Base-by-base conservation (phyloP, 2,113 vertebrate species). In the Leucoraja erinaceus region DNA sequence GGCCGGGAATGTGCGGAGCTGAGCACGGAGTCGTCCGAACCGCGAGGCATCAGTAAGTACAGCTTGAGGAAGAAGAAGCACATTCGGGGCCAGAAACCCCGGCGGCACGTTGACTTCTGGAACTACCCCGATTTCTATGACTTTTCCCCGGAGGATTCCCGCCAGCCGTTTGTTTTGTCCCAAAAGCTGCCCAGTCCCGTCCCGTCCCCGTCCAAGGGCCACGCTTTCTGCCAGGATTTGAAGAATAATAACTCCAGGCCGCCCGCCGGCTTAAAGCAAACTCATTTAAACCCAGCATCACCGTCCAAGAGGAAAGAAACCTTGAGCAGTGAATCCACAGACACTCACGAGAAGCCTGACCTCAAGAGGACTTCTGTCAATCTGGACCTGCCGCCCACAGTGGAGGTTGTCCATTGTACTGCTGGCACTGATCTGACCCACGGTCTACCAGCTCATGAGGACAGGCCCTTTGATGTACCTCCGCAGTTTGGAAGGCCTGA, bases 111-210 rank as follows among this genome's bases (percentile, higher is more conserved):
- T 10, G 88, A 91, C 61, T 91, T 91, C 10, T 91, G 88, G 88
- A 91, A 91, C 88, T 91, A 91, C 66, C 88, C 88, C 25, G 88
- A 91, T 47, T 91, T 91, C 25, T 91, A 91, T 47, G 88, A 91
- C 66, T 47, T 91, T 47, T 91, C 88, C 10, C 88, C 88, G 0
- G 88, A 91, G 14, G 88, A 91, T 33, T 70, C 63, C 22, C n/a
- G 83, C 56, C 83, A 86, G n/a, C 12, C 83, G 1, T 63, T 59
- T 2, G 28, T 6, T 16, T 63, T 63, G 56, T 31, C 83, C 56
- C 83, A 86, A 16, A 86, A 63, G 83, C 47, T 72, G 63, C 88
- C 88, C 31, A 38, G n/a, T 20, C 88, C 88, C 22, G 18, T 63
- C 20, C 63, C 63, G 9, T 70, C 88, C 66, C 88, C 88, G 33